Evolutionary conservation across 2,888 invertebrate genomes (phyloP).

Genomic region (Dynastes grantii): DNA sequence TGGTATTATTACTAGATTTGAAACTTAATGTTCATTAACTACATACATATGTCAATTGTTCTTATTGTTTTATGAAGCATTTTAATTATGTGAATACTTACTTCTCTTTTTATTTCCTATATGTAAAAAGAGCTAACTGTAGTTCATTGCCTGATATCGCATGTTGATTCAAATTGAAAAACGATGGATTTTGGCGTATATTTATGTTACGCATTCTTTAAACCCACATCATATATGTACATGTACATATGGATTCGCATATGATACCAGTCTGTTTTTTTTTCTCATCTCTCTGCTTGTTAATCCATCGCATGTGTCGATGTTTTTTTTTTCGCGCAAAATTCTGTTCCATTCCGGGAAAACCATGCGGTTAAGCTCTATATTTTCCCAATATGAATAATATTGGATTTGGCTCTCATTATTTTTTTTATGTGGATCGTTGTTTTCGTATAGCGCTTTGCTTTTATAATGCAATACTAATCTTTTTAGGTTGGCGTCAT

Average conservation of each 20-base stretch:
- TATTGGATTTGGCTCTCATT: constrained; percentile 26
- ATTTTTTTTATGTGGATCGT: constrained; percentile 19
- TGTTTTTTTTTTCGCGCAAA: not conserved
- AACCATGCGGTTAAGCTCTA: constrained; percentile 17
- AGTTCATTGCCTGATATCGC: no score
- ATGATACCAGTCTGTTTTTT: constrained; percentile 21
- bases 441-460: no score
- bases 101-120: no score
- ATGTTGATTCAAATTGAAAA: not conserved
- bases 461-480: not conserved
- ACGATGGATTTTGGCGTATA: not conserved
- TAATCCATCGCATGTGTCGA: constrained; percentile 23
- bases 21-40: no score
- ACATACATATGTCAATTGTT: no score
- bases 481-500: not conserved
- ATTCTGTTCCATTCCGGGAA: not conserved
- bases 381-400: constrained; percentile 34
- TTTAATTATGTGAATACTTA: no score
- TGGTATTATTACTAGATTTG: no score
- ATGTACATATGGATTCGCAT: not conserved
- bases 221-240: not conserved
- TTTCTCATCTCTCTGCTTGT: constrained; percentile 3
- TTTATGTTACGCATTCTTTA: constrained; percentile 10
- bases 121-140: no score
- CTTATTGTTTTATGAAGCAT: no score